Evolutionary conservation across 2,797 vertebrate species (phyloP).

Genomic region (Saxicola maurus): DNA sequence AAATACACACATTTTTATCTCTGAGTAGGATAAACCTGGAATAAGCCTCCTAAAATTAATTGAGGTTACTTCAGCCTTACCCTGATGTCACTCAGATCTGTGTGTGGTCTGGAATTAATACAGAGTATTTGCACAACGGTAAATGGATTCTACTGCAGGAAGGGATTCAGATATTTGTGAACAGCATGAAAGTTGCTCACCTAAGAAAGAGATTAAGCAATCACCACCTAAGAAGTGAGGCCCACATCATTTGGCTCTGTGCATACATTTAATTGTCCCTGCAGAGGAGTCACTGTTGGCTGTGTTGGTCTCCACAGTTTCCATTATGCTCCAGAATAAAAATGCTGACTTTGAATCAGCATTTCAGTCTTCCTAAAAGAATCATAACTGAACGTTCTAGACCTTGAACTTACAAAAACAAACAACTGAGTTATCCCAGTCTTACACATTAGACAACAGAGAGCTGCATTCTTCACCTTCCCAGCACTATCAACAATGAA

Average conservation of each 20-base stretch:
- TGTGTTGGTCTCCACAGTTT: background rate
- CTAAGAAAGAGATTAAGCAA: background rate
- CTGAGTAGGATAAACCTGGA: background rate
- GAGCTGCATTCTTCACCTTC: background rate
- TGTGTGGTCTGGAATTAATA: background rate
- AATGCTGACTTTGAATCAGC: background rate
- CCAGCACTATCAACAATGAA: background rate
- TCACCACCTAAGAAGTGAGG: background rate
- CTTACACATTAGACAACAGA: background rate
- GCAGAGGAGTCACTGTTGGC: background rate
- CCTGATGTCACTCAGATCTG: background rate
- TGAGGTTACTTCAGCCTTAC: background rate
- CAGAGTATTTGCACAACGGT: background rate
- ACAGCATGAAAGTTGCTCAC: background rate
- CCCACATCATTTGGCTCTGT: background rate
- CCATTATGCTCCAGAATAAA: background rate
- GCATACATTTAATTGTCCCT: background rate
- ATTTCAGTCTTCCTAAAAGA: background rate
- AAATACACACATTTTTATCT: slow-evolving; percentile 10
- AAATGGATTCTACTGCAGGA: background rate
- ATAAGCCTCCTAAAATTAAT: slow-evolving; percentile 36
- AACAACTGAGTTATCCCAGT: background rate
- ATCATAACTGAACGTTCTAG: background rate
- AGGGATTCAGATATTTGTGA: background rate
- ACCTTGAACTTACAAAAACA: background rate